These are phyloP conservation scores for Lithobius niger DNA, from an alignment of 1,140 invertebrate genomes.

Conservation along the genomic window DNA sequence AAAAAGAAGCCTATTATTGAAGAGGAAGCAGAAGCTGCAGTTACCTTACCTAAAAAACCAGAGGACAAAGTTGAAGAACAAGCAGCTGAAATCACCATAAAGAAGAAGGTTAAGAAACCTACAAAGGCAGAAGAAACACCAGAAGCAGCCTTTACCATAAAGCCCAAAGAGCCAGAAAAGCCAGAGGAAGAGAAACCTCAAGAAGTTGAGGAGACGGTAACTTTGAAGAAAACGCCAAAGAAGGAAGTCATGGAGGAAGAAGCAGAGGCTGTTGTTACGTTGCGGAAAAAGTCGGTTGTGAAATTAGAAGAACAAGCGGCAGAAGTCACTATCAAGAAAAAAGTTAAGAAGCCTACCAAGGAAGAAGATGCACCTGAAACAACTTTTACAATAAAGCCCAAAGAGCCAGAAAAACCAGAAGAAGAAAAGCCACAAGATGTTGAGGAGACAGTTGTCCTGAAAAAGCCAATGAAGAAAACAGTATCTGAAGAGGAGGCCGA, in stretches of 20 bases:
- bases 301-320: neutral
- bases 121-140: neutral
- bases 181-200: neutral
- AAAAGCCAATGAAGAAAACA: constrained; percentile 13
- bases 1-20: constrained; percentile 19
- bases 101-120: neutral
- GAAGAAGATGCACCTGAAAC: constrained; percentile 7
- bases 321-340: constrained; percentile 14
- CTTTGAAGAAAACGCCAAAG: constrained; percentile 13
- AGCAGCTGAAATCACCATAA: neutral
- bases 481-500: constrained; percentile 24
- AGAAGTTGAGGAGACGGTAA: constrained; percentile 3
- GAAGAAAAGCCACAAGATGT: neutral
- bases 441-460: constrained; percentile 2
- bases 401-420: constrained; percentile 20
- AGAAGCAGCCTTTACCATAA: neutral
- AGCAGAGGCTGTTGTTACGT: too few species aligned
- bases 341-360: constrained; percentile 17
- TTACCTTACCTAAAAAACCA: constrained; percentile 1
- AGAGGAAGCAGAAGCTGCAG: constrained; percentile 18
- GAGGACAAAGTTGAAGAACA: neutral
- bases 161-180: neutral
- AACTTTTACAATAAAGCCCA: neutral
- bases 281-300: neutral
- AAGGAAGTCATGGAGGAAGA: neutral